Base-by-base conservation (phyloP, 2,888 invertebrate genomes). In the Sarcophaga rosellei region DNA sequence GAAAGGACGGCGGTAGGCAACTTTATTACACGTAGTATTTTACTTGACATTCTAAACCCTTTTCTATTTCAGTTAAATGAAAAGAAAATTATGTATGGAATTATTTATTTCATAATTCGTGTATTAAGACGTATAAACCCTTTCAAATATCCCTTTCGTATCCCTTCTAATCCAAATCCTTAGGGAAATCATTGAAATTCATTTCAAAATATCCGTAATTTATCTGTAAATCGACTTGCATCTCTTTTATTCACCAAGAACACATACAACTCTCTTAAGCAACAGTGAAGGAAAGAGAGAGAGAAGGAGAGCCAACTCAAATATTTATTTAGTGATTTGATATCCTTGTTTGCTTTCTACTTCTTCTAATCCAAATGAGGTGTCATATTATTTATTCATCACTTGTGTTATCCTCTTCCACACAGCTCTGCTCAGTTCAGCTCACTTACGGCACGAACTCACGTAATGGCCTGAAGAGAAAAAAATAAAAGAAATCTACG, bases 361-460 rank as follows among this genome's bases (percentile, higher is more conserved):
- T 20, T 65, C 44, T 65, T 77, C 59, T 73, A 68, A 86, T 83
- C 77, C 81, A 69, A 79, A 80, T 86, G 63, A 83, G 74, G 77
- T 86, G 86, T 83, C 83, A 77, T 86, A 86, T 86, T 83, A 76
- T 77, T 86, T 86, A 86, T 86, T 77, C 74, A 77, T 82, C 79
- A 83, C 61, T 77, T 70, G 25, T 63, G 61, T 73, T 65, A 17
- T 61, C 65, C 57, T 59, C 35, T 69, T 69, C 17, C 59, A 63
- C 35, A 66, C n/a, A 17, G 45, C 10, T 35, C 68, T 69, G 25
- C 77, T 86, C 72, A 77, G 15, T 25, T 47, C 53, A 23, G 57
- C 80, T 86, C 73, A 77, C 76, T 83, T 86, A 81, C 69, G 80
- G 73, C 86, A 86, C 82, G 80, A 81, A 81, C 83, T 81, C 80